phyloP scores from a whole-genome alignment of 2,797 vertebrate genomes.

The Sebastes dallii region DNA sequence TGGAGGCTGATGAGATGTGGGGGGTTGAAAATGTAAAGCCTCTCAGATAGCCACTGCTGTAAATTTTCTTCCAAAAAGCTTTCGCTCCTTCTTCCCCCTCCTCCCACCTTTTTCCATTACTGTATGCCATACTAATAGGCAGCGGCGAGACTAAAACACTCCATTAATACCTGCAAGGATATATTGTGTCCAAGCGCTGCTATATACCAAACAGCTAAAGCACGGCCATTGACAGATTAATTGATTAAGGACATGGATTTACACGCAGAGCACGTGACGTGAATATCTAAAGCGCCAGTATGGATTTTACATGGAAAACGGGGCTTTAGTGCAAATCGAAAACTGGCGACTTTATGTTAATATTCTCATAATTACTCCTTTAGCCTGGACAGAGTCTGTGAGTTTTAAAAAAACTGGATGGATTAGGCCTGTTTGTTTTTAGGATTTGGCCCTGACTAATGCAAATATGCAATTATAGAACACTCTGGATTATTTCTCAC shows the following conservation, averaged over 20 bases:
- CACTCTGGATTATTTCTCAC: conserved; percentile 17
- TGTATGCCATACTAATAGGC: conserved; percentile 14
- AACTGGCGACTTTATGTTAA: conserved; percentile 23
- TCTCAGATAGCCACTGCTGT: conserved; percentile 2
- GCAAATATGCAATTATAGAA: conserved; percentile 2
- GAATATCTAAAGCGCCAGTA: conserved; percentile 17
- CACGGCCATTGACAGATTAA: conserved; percentile 23
- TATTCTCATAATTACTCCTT: conserved; percentile 20
- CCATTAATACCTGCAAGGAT: conserved; percentile 52
- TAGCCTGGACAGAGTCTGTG: neutral
- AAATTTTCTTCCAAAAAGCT: conserved; percentile 26
- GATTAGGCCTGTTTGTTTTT: conserved; percentile 32
- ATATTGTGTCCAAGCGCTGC: neutral
- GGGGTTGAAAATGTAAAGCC: conserved; percentile 30
- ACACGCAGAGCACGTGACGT: conserved; percentile 25
- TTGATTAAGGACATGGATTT: conserved; percentile 51
- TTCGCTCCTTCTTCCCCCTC: conserved; percentile 7
- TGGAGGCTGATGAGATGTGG: conserved; percentile 7
- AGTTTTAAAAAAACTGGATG: neutral
- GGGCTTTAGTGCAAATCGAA: conserved; percentile 14
- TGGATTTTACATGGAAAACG: conserved; percentile 12
- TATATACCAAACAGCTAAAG: conserved; percentile 13
- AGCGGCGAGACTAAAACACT: conserved; percentile 11
- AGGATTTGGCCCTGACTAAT: conserved; percentile 9
- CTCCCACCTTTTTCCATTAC: conserved; percentile 35